Conservation (phyloP, 2,113 vertebrate species). For the Spea bombifrons region DNA sequence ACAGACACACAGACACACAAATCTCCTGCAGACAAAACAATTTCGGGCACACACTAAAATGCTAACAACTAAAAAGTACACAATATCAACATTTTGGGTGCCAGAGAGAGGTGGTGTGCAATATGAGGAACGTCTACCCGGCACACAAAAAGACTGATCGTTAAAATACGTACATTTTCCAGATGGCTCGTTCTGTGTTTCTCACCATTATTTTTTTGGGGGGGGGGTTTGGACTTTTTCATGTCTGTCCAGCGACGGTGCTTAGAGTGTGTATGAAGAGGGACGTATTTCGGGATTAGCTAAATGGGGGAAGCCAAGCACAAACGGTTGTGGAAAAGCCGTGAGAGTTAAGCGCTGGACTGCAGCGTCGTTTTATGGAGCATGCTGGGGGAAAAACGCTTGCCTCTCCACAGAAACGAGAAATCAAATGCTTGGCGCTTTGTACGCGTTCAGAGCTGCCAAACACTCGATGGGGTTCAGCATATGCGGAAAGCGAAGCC, state of each 20-base stretch:
- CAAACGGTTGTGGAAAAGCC: not conserved
- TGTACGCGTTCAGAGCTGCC: not conserved
- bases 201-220: not conserved
- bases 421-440: not conserved
- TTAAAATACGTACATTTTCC: not conserved
- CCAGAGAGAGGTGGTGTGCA: not conserved
- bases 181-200: not conserved
- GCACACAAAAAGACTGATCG: not conserved
- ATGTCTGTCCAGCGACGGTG: not conserved
- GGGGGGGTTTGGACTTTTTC: not conserved
- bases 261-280: not conserved
- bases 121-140: not conserved
- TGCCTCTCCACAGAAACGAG: conserved; percentile 1
- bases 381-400: not conserved
- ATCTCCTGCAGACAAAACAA: not conserved
- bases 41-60: not conserved
- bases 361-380: not conserved
- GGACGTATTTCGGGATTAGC: not conserved
- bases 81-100: not conserved
- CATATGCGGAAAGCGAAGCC: not conserved
- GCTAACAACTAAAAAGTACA: not conserved
- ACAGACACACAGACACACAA: not conserved
- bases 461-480: not conserved
- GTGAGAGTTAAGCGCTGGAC: not conserved
- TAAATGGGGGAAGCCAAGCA: not conserved